phyloP scores from a whole-genome alignment of 2,113 vertebrate species.

The Sturnira hondurensis region DNA sequence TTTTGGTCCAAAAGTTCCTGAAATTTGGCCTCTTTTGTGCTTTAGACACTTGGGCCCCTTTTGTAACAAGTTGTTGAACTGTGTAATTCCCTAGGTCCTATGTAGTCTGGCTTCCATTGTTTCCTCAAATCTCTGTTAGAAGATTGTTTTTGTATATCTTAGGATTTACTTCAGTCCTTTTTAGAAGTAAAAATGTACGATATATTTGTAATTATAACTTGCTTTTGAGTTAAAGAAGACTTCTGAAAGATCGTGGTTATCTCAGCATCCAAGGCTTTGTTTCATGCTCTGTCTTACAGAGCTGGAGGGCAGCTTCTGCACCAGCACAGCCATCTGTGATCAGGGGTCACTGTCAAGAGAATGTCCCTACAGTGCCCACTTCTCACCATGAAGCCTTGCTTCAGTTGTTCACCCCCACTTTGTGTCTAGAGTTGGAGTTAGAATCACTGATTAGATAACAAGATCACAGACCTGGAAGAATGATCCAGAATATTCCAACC shows the following conservation, averaged over 20 bases:
- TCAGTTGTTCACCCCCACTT: neutral
- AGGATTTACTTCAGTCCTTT: neutral
- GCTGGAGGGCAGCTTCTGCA: neutral
- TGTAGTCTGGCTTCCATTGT: neutral
- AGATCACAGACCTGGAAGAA: neutral
- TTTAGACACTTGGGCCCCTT: neutral
- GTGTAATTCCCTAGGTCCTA: neutral
- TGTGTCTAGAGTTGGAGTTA: constrained; percentile 6
- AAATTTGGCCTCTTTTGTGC: neutral
- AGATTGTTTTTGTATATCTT: neutral
- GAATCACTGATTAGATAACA: neutral
- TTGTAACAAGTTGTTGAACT: neutral
- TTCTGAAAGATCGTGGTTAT: neutral
- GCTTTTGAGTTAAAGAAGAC: constrained; percentile 20
- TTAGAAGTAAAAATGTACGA: neutral
- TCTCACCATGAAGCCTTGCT: neutral
- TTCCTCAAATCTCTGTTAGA: neutral
- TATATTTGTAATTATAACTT: neutral
- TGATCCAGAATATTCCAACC: neutral
- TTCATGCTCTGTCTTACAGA: neutral
- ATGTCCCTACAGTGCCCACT: neutral
- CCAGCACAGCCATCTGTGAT: neutral
- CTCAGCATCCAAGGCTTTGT: neutral
- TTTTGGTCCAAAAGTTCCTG: neutral
- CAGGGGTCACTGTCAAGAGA: neutral